Evolutionary conservation across 2,113 vertebrate species (phyloP).

Genomic region (Alexandromys fortis): DNA sequence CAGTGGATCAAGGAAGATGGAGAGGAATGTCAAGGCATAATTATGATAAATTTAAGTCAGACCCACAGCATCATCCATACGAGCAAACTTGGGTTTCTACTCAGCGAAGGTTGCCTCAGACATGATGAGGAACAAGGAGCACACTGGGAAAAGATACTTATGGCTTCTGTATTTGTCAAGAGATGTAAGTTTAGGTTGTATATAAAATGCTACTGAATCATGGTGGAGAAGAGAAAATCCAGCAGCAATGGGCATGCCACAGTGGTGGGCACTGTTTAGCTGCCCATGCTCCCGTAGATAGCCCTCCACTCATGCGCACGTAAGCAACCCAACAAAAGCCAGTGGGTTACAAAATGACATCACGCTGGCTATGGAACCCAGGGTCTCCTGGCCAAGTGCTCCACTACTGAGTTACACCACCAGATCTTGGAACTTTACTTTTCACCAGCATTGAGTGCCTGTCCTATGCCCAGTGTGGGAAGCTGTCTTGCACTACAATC

Average conservation of each 20-base stretch:
- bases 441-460: neutral
- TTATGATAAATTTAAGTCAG: neutral
- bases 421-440: neutral
- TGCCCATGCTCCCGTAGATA: neutral
- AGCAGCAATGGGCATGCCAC: neutral
- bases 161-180: neutral
- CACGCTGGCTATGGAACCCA: neutral
- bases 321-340: neutral
- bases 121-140: neutral
- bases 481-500: neutral
- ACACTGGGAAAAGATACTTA: neutral
- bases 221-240: neutral
- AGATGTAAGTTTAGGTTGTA: neutral
- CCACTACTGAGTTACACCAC: neutral
- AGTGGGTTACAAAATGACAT: neutral
- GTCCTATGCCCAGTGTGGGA: neutral
- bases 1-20: too few species aligned
- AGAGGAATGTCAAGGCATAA: too few species aligned
- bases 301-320: neutral
- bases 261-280: neutral
- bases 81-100: neutral
- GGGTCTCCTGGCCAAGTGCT: neutral
- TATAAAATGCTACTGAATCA: neutral
- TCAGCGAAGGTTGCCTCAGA: neutral
- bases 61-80: neutral